Evolutionary conservation across 2,113 vertebrate species (phyloP).

Genomic region (Ginglymostoma cirratum): DNA sequence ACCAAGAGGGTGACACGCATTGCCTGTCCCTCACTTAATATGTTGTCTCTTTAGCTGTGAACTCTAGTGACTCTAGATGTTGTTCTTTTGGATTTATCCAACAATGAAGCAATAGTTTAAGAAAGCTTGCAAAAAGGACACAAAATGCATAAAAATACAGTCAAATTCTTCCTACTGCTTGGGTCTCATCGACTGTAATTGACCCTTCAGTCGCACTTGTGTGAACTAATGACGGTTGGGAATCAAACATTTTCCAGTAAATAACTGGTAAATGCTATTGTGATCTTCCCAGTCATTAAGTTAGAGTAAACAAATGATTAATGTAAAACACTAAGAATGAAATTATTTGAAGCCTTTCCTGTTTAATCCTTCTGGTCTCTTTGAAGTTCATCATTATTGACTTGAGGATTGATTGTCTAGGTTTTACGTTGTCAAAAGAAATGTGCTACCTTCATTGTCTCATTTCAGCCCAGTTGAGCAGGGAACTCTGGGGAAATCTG

Average conservation of each 20-base stretch:
- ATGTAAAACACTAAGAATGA: neutral
- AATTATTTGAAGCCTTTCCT: neutral
- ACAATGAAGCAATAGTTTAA: neutral
- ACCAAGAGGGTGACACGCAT: neutral
- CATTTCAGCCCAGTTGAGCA: neutral
- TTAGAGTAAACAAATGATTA: no score
- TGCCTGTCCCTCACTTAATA: neutral
- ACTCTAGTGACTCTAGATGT: neutral
- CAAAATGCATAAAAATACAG: neutral
- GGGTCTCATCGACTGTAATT: neutral
- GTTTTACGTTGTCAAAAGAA: neutral
- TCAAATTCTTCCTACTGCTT: neutral
- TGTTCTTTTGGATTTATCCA: neutral
- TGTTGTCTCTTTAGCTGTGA: neutral
- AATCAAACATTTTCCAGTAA: neutral
- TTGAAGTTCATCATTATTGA: neutral
- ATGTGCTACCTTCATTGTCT: neutral
- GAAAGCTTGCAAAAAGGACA: neutral
- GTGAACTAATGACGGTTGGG: neutral
- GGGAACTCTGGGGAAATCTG: neutral
- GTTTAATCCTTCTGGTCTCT: neutral
- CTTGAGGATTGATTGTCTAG: neutral
- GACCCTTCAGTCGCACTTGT: neutral
- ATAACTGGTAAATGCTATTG: neutral
- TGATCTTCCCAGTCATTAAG: neutral